These are phyloP conservation scores for Corapipo altera DNA, from an alignment of 2,113 vertebrate genomes.

Conservation along the genomic window DNA sequence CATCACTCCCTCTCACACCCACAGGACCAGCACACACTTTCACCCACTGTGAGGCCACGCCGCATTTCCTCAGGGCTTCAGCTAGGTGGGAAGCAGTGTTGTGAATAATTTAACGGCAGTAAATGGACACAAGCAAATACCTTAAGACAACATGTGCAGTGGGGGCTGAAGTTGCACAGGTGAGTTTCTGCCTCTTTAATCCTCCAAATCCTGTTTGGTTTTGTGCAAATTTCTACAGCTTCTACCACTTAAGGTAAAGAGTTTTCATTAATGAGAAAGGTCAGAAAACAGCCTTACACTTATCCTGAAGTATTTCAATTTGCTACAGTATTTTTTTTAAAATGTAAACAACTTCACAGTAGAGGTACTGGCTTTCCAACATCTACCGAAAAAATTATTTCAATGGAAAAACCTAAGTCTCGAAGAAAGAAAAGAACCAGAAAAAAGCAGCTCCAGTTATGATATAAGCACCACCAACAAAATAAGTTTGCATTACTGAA, in stretches of 20 bases:
- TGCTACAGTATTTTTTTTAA: constrained; percentile 53
- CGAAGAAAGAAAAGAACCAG: constrained; percentile 48
- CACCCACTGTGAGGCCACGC: too few species aligned
- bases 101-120: too few species aligned
- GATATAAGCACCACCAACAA: constrained; percentile 14
- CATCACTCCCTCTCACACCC: too few species aligned
- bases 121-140: constrained; percentile 55
- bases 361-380: constrained; percentile 6
- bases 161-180: constrained; percentile 62
- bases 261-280: constrained; percentile 67
- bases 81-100: too few species aligned
- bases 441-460: constrained; percentile 65
- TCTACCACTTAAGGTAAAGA: constrained; percentile 72
- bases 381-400: constrained; percentile 33
- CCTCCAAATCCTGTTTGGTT: constrained; percentile 60
- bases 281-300: constrained; percentile 56
- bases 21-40: too few species aligned
- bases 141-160: constrained; percentile 84
- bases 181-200: constrained; percentile 70
- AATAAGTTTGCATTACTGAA: constrained; percentile 59
- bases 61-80: too few species aligned
- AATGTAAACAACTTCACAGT: constrained; percentile 38
- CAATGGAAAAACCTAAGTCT: constrained; percentile 63
- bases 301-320: constrained; percentile 54
- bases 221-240: constrained; percentile 72